Conservation (phyloP, 2,113 vertebrate genomes). For the Urocynchramus pylzowi region DNA sequence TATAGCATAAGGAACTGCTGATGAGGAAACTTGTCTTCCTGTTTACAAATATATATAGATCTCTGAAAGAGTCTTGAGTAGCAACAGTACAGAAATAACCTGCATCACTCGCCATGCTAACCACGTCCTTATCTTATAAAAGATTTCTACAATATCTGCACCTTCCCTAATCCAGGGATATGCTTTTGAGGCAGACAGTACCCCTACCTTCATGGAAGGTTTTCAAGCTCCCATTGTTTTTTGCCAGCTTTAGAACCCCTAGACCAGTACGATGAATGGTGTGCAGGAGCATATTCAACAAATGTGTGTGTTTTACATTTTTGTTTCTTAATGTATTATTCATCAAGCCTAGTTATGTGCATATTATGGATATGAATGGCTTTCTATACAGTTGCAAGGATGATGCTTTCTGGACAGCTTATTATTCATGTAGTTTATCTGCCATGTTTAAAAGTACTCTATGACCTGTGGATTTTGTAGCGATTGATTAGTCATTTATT, state of each 20-base stretch:
- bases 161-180: not conserved
- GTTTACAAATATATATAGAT: not conserved
- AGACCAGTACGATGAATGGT: not conserved
- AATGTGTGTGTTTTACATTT: not conserved
- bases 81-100: not conserved
- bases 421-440: constrained; percentile 51
- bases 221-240: not conserved
- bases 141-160: not conserved
- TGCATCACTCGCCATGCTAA: not conserved
- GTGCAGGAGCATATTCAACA: not conserved
- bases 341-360: not conserved
- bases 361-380: not conserved
- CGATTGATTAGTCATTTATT: constrained; percentile 55
- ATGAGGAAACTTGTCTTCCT: not conserved
- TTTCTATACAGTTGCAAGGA: not conserved
- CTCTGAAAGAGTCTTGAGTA: not conserved
- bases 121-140: not conserved
- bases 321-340: not conserved
- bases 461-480: constrained; percentile 32
- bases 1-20: not conserved
- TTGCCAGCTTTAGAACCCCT: not conserved
- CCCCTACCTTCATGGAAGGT: rapidly evolving
- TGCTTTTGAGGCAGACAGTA: not conserved
- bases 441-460: constrained; percentile 33
- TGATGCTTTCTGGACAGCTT: not conserved